phyloP scores from a whole-genome alignment of 2,888 invertebrate species.

The Cheilosia vernalis region DNA sequence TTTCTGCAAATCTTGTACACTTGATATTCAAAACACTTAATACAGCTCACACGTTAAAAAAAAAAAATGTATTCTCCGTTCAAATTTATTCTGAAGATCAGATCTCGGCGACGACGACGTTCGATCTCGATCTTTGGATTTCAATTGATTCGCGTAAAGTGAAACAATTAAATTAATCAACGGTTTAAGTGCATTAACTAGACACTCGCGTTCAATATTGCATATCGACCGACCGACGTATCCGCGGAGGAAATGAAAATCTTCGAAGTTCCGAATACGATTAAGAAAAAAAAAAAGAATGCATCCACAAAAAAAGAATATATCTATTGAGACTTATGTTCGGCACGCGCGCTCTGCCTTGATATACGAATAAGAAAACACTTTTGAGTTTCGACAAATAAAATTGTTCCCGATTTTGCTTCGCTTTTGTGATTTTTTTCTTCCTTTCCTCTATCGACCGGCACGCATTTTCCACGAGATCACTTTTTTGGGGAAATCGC shows the following conservation, averaged over 20 bases:
- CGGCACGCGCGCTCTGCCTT: conserved; percentile 59
- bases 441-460: conserved; percentile 27
- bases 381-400: conserved; percentile 32
- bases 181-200: conserved; percentile 64
- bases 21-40: conserved; percentile 44
- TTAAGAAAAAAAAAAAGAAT: conserved; percentile 19
- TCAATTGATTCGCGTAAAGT: conserved; percentile 71
- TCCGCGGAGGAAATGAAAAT: conserved; percentile 41
- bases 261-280: conserved; percentile 20
- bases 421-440: conserved; percentile 44
- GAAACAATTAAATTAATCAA: conserved; percentile 72
- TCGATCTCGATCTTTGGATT: conserved; percentile 57
- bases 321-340: conserved; percentile 11
- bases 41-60: conserved; percentile 32
- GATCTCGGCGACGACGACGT: conserved; percentile 24
- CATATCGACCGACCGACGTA: conserved; percentile 24
- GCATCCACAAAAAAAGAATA: conserved; percentile 42
- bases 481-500: conserved; percentile 53
- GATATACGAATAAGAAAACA: conserved; percentile 27
- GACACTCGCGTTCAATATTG: conserved; percentile 61
- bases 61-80: conserved; percentile 22
- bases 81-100: conserved; percentile 27
- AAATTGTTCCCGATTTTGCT: conserved; percentile 46
- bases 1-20: conserved; percentile 11
- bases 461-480: conserved; percentile 71